Percentiles rank a stretch among this genome's conserved stretches.
These are phyloP conservation scores for Dromiciops gliroides DNA, from an alignment of 2,113 vertebrate genomes.

Conservation along the genomic window DNA sequence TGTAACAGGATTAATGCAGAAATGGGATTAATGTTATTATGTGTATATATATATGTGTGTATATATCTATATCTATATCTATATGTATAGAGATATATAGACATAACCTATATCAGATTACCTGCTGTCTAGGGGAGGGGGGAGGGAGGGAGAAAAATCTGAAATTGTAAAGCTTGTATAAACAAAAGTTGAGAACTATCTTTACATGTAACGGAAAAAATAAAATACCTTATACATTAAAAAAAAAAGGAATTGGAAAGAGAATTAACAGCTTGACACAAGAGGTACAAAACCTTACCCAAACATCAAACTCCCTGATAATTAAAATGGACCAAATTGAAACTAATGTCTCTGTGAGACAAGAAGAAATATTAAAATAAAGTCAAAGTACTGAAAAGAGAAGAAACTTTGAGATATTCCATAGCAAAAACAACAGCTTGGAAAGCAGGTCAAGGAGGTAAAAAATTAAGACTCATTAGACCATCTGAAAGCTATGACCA, in stretches of 20 bases:
- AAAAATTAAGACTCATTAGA: not conserved
- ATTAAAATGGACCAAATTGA: not conserved
- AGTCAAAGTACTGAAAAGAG: not conserved
- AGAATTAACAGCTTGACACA: not conserved
- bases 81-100: no score
- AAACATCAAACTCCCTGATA: not conserved
- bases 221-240: no score
- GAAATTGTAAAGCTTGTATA: no score
- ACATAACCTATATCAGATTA: no score
- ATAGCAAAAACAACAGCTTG: not conserved
- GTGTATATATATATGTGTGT: no score
- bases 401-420: not conserved
- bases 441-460: not conserved
- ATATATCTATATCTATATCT: no score
- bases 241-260: not conserved
- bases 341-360: not conserved
- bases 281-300: not conserved
- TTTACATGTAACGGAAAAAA: no score
- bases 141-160: no score
- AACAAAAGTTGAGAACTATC: no score
- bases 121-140: no score
- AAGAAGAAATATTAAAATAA: not conserved
- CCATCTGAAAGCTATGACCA: not conserved
- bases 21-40: no score
- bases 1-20: no score